Evolutionary conservation across 2,113 vertebrate species (phyloP).

Genomic region (Riparia riparia): DNA sequence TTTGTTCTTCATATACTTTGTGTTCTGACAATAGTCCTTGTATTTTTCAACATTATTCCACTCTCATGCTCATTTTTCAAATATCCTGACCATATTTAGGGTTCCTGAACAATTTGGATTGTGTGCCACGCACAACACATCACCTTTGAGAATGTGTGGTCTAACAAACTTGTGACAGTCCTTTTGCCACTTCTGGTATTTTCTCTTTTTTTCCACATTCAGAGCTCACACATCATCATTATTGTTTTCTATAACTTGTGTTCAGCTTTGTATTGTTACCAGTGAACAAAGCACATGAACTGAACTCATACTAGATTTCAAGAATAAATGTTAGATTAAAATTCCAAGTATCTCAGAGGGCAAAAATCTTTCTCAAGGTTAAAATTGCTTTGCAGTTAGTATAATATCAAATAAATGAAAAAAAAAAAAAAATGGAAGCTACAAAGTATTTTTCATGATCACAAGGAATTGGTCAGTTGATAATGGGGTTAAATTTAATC

Average conservation of each 20-base stretch:
- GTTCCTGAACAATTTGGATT: neutral
- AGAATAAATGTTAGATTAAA: neutral
- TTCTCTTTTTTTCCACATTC: neutral
- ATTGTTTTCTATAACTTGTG: neutral
- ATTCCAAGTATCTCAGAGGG: neutral
- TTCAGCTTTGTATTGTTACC: neutral
- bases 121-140: neutral
- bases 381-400: neutral
- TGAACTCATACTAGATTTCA: neutral
- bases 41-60: neutral
- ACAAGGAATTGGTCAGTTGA: neutral
- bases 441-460: neutral
- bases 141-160: neutral
- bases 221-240: accelerated
- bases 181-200: neutral
- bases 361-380: neutral
- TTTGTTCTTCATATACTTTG: neutral
- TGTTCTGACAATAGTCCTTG: neutral
- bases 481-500: neutral
- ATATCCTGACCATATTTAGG: neutral
- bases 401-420: neutral
- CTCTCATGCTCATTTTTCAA: neutral
- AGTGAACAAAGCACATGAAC: neutral
- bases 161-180: neutral
- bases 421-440: neutral